These are phyloP conservation scores for Euleptes europaea DNA, from an alignment of 2,113 vertebrate species.

Conservation along the genomic window DNA sequence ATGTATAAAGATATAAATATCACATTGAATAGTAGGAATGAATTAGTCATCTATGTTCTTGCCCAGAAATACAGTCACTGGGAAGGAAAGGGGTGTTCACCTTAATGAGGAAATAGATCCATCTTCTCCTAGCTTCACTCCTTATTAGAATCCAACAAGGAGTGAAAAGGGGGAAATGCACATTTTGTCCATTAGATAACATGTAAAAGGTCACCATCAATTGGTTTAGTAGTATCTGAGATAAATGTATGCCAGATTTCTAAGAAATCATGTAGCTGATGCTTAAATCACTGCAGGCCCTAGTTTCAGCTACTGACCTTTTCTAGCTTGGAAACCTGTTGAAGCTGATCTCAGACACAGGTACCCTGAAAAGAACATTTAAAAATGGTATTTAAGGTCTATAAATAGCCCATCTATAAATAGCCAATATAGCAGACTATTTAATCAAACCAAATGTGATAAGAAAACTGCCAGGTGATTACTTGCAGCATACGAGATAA, in stretches of 20 bases:
- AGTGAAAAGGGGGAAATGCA: constrained; percentile 22
- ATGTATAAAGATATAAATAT: not conserved
- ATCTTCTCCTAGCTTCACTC: constrained; percentile 21
- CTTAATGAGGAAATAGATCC: constrained; percentile 36
- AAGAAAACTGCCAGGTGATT: not conserved
- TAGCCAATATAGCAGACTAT: not conserved
- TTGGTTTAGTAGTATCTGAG: constrained; percentile 26
- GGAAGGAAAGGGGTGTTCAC: not conserved
- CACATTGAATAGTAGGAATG: not conserved
- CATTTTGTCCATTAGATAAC: constrained; percentile 43
- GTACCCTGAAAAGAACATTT: constrained; percentile 1
- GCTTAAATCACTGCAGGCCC: constrained; percentile 36
- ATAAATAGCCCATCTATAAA: not conserved
- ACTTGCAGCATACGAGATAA: not conserved
- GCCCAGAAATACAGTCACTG: not conserved
- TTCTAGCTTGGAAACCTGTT: constrained; percentile 29
- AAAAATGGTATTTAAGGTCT: not conserved
- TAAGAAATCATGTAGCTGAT: constrained; percentile 36
- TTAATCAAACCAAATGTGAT: not conserved
- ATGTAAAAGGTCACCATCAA: constrained; percentile 38
- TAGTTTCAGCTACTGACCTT: constrained; percentile 50
- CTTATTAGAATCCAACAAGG: constrained; percentile 35
- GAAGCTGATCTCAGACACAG: constrained; percentile 6
- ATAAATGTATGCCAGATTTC: constrained; percentile 33
- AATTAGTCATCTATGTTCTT: not conserved